Percentiles rank a stretch among this genome's conserved stretches.
Conservation (phyloP, 2,888 invertebrate species). For the Xestia xanthographa region DNA sequence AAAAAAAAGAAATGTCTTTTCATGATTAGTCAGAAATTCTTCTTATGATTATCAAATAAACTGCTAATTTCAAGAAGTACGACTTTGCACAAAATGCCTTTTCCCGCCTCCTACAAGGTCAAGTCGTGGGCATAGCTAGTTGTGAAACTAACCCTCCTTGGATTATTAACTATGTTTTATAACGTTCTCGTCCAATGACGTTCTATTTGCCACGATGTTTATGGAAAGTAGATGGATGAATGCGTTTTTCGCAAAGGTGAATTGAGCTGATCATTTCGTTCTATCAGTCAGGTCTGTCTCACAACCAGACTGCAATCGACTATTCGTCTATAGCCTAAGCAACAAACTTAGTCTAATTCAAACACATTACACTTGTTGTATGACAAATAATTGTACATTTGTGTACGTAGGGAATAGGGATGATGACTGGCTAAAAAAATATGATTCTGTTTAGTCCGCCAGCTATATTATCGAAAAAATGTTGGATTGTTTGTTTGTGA, state of each 20-base stretch:
- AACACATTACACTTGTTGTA: conserved; percentile 13
- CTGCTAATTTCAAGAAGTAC: background rate
- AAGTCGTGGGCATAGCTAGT: background rate
- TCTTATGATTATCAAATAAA: background rate
- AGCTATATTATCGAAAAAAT: no score
- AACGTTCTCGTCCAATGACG: background rate
- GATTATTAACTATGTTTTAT: background rate
- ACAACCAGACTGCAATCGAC: background rate
- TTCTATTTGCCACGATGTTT: background rate
- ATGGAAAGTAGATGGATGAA: background rate
- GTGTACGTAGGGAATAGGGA: background rate
- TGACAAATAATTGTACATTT: background rate
- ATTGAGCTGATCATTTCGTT: background rate
- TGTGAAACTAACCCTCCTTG: background rate
- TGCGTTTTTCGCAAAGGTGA: background rate
- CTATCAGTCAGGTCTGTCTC: background rate
- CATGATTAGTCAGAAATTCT: background rate
- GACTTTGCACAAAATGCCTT: background rate
- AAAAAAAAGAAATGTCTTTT: background rate
- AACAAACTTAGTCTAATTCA: conserved; percentile 3
- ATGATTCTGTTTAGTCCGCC: no score
- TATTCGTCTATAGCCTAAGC: background rate
- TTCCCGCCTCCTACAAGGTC: background rate
- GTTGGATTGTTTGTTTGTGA: no score
- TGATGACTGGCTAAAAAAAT: no score